A percentile compares a stretch with the other conserved stretches of the same genome.
These are phyloP conservation scores for Neotoma lepida DNA, from an alignment of 2,113 vertebrate species.

Conservation along the genomic window DNA sequence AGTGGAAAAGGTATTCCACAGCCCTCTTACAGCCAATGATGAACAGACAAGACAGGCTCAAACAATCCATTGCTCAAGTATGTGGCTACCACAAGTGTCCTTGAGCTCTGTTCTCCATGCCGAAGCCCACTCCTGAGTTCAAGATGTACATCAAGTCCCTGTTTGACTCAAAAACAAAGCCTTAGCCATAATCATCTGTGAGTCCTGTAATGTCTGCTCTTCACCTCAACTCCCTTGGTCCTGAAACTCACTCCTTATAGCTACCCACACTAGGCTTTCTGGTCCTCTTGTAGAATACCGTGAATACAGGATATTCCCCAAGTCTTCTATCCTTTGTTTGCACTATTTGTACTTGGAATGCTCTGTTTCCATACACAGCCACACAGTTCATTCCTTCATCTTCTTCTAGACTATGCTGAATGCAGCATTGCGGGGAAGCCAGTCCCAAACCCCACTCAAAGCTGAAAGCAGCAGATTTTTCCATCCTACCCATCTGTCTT, in stretches of 20 bases:
- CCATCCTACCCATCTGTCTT: neutral
- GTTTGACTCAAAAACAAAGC: neutral
- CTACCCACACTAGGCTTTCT: neutral
- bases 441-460: too few species aligned
- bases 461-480: fast-evolving
- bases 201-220: neutral
- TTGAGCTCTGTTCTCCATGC: neutral
- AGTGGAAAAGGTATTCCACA: neutral
- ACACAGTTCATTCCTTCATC: neutral
- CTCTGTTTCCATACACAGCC: neutral
- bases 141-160: neutral
- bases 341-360: neutral
- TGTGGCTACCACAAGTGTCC: neutral
- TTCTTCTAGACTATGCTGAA: neutral
- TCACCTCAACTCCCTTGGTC: neutral
- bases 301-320: neutral
- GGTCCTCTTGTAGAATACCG: neutral
- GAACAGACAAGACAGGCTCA: neutral
- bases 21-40: neutral
- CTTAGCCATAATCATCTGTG: too few species aligned
- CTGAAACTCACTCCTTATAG: too few species aligned
- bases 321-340: neutral
- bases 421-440: neutral
- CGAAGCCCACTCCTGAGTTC: neutral
- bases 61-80: neutral